These are phyloP conservation scores for Eufriesea mexicana DNA, from an alignment of 1,140 invertebrate species.

Conservation along the genomic window DNA sequence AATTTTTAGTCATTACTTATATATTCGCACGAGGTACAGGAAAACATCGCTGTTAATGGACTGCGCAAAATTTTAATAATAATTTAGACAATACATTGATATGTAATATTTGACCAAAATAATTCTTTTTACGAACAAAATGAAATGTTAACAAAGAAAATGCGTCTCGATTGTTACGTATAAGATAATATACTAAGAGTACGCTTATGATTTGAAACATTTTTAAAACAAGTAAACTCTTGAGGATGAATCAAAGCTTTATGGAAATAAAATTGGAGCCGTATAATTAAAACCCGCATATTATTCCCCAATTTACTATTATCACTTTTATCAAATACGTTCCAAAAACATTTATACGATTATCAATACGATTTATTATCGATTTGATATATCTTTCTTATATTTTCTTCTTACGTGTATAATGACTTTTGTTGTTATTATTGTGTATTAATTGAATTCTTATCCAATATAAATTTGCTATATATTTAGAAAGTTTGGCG, in stretches of 20 bases:
- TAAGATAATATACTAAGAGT: constrained; percentile 25
- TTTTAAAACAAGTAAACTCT: constrained; percentile 28
- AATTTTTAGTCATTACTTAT: background rate
- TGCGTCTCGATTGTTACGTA: constrained; percentile 15
- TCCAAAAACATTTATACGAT: constrained; percentile 30
- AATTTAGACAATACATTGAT: background rate
- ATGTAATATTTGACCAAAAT: background rate
- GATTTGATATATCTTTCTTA: constrained; percentile 9
- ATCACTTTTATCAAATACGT: constrained; percentile 38
- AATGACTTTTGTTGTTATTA: constrained; percentile 5
- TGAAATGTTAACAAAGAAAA: constrained; percentile 7
- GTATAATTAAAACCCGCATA: constrained; percentile 48
- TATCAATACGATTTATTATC: constrained; percentile 30
- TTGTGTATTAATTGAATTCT: background rate
- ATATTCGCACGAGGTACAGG: background rate
- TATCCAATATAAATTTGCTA: background rate
- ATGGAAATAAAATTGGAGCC: constrained; percentile 55
- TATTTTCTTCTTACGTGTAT: background rate
- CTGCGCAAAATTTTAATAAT: constrained; percentile 8
- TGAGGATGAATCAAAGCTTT: constrained; percentile 27
- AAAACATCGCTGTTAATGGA: background rate
- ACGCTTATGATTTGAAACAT: constrained; percentile 9
- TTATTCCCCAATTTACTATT: constrained; percentile 52
- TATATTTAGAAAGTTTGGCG: background rate
- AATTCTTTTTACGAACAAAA: background rate